These are phyloP conservation scores for Cheirogaleus major DNA, from an alignment of 2,797 vertebrate species.

Conservation along the genomic window DNA sequence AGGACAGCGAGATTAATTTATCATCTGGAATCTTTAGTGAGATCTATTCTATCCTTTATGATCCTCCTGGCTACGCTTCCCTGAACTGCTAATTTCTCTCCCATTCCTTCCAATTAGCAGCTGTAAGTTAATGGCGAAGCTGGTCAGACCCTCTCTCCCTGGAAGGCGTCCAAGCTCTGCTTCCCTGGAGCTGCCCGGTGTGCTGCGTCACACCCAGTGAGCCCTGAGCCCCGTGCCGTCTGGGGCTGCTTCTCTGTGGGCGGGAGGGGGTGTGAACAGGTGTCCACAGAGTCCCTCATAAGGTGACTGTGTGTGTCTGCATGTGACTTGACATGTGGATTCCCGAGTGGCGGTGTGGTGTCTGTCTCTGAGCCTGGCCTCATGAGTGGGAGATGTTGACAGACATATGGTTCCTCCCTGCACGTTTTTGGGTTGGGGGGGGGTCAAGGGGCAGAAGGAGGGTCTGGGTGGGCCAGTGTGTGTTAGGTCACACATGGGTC, in stretches of 20 bases:
- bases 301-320: accelerated
- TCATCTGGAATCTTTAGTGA: constrained; percentile 62
- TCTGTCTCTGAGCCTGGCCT: background rate
- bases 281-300: background rate
- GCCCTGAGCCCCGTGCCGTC: background rate
- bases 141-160: background rate
- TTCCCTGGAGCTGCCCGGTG: background rate
- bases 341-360: background rate
- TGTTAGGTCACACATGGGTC: background rate
- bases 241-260: background rate
- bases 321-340: background rate
- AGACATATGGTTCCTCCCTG: background rate
- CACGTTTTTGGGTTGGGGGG: background rate
- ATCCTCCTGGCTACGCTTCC: constrained; percentile 57
- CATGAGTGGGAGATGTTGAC: background rate
- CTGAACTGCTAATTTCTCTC: constrained; percentile 79
- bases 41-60: constrained; percentile 42
- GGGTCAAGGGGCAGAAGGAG: background rate
- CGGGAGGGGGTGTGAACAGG: background rate
- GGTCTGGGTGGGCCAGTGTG: background rate
- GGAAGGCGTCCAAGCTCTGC: background rate
- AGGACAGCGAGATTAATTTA: constrained; percentile 41
- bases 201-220: accelerated
- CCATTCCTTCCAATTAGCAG: constrained; percentile 78
- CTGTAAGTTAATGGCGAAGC: constrained; percentile 67